Percentiles rank a stretch among this genome's conserved stretches.
Conservation (phyloP, 2,113 vertebrate genomes). For the Tachuris rubrigastra region DNA sequence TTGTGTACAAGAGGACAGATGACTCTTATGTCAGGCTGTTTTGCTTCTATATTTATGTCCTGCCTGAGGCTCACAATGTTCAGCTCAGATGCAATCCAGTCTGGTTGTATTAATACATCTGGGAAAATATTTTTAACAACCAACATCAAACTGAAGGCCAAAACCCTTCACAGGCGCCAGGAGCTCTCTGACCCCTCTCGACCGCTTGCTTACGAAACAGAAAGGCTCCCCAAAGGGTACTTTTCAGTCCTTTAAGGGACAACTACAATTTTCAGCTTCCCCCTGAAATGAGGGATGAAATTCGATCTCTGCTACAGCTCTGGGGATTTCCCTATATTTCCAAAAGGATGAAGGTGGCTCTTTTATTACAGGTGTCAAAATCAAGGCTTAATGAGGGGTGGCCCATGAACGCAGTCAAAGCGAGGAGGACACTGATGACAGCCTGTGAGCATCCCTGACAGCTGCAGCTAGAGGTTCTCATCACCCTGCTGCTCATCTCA, state of each 20-base stretch:
- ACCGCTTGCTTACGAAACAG: neutral
- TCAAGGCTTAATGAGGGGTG: neutral
- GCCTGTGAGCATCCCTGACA: neutral
- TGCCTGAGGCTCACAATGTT: conserved; percentile 69
- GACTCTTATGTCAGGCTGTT: conserved; percentile 63
- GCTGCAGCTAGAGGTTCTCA: neutral
- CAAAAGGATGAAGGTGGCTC: neutral
- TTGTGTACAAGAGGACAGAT: conserved; percentile 51
- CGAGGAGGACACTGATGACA: neutral
- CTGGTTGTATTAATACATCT: conserved; percentile 60
- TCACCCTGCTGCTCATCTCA: neutral
- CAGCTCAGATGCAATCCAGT: conserved; percentile 62
- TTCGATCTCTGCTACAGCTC: neutral
- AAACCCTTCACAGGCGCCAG: neutral
- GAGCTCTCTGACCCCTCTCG: neutral
- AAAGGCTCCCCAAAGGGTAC: neutral
- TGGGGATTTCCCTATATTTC: neutral
- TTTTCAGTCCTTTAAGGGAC: neutral
- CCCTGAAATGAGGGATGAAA: neutral
- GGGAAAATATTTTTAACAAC: conserved; percentile 62
- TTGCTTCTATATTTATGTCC: conserved; percentile 70
- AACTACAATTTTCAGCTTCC: neutral
- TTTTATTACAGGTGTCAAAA: neutral
- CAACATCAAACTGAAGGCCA: conserved; percentile 57
- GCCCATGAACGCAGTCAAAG: neutral